A percentile compares a stretch with the other conserved stretches of the same genome.
phyloP scores from a whole-genome alignment of 2,113 vertebrate species.

The Ammospiza caudacuta region DNA sequence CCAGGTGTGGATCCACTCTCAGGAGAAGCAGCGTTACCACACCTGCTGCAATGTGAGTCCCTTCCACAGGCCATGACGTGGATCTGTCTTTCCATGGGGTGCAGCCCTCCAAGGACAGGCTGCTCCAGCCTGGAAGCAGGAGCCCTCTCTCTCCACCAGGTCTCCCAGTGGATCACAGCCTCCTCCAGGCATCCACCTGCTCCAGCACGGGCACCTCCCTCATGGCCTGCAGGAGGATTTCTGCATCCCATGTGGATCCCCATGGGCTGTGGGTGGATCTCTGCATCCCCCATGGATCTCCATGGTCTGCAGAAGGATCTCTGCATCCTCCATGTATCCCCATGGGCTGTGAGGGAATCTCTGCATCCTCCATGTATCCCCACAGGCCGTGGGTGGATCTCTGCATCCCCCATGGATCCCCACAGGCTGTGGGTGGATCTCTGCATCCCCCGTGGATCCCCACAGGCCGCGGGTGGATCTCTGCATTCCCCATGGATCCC shows the following conservation, averaged over 20 bases:
- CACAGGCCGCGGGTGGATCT: not conserved
- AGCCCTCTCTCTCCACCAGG: fast-evolving
- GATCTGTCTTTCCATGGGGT: fast-evolving
- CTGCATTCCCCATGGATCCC: not conserved
- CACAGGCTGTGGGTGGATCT: not conserved
- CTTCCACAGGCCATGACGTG: fast-evolving
- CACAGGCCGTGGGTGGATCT: not conserved
- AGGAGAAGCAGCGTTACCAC: fast-evolving
- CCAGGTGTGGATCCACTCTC: fast-evolving
- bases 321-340: fast-evolving
- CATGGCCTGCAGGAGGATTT: not conserved
- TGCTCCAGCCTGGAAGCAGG: not conserved
- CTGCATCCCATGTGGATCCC: fast-evolving
- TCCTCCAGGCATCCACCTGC: not conserved
- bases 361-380: fast-evolving
- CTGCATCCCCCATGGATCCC: not conserved
- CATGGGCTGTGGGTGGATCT: too few relatives aligned
- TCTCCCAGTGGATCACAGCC: not conserved
- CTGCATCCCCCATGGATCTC: not conserved
- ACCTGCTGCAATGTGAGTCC: fast-evolving
- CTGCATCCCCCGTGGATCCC: fast-evolving
- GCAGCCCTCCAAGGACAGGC: not conserved
- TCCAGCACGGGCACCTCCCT: fast-evolving
- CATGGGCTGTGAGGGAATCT: too few relatives aligned
- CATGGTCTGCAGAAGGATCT: not conserved